Base-by-base conservation (phyloP, 1,140 invertebrate species). In the Harlomillsia oculata region DNA sequence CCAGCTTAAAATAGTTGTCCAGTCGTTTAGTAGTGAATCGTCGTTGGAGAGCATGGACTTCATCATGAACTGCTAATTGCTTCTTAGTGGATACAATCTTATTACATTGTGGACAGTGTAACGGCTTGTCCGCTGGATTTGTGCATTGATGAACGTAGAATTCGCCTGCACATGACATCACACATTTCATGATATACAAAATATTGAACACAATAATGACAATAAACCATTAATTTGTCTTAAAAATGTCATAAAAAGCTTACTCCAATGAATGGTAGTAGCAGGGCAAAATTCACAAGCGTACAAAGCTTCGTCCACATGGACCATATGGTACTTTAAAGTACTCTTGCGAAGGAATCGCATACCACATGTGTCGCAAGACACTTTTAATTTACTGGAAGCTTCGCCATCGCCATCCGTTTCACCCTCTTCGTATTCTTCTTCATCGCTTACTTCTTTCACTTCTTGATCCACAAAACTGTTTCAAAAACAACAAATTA, bases 401-500 rank as follows among this genome's bases (percentile, higher is more conserved):
- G 41, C 37, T 21, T 43, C 51, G 2, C 16, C 51, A 30, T 18
- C 30, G n/a, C 16, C 32, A 14, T 39, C 14, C 16, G 45, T 40
- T 43, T 14, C 6, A 25, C 28, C 44, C n/a, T 9, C 43, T 25
- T 50, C 48, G 1, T 50, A 32, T n/a, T 50, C 48, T 30, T 50
- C 44, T 5, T 48, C 44, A n/a, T 48, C 44, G 3, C 32, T 36
- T 21, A 23, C 20, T n/a, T 36, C 3, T 14, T 34, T 4, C 6
- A 13, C 11, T 4, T 25, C 32, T 37, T 50, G 32, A 56, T 23
- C 29, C 44, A 30, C 62, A 62, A 37, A 52, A 65, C 46, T 64
- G 44, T 26, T 56, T 59, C 16, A 60, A 60, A 55, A 65, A 62
- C 0, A 60, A 65, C 37, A 65, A 65, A 25, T 54, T 60, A 40